These are phyloP conservation scores for Lytechinus pictus DNA, from an alignment of 35 echinoderm and acorn worm species.

Conservation along the genomic window DNA sequence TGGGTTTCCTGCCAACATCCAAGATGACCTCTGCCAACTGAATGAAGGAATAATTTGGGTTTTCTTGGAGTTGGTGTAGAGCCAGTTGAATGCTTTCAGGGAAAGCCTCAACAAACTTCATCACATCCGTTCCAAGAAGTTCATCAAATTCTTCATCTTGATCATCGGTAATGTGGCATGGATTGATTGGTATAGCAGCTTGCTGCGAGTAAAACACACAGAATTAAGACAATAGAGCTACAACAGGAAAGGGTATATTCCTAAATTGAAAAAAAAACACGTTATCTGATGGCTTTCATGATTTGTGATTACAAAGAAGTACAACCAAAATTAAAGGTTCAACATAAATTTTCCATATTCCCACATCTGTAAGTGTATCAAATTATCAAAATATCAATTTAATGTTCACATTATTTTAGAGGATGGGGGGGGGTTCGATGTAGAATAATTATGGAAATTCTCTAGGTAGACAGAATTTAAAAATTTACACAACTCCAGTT, in stretches of 20 bases:
- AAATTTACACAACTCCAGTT: neutral
- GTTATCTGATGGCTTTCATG: neutral
- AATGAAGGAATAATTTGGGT: neutral
- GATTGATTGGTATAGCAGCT: slow-evolving; percentile 28
- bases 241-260: neutral
- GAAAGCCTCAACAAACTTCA: slow-evolving; percentile 6
- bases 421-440: too few species aligned
- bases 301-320: neutral
- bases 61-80: neutral
- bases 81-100: neutral
- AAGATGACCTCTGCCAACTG: neutral
- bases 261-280: neutral
- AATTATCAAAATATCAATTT: too few species aligned
- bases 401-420: too few species aligned
- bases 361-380: too few species aligned
- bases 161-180: slow-evolving; percentile 9
- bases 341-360: too few species aligned
- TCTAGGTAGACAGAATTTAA: neutral
- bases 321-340: too few species aligned
- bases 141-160: slow-evolving; percentile 11
- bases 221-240: neutral
- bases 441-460: neutral
- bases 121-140: neutral
- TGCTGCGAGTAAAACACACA: neutral
- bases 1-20: slow-evolving; percentile 30